Base-by-base conservation (phyloP, 2,113 vertebrate species). In the Psittacula cyanocephala region DNA sequence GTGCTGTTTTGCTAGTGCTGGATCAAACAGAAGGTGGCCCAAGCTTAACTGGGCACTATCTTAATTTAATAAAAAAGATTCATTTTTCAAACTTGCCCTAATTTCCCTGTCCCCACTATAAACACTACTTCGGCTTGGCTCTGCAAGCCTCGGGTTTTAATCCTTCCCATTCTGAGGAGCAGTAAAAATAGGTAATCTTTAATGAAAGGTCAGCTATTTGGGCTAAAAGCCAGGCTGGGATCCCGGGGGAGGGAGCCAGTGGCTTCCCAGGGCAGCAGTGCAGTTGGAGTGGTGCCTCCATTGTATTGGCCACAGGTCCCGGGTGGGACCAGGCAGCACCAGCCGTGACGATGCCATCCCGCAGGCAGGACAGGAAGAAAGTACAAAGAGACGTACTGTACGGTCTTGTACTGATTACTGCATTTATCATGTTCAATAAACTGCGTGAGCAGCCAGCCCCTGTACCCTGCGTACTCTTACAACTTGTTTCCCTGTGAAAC, bases 181-280 rank as follows among this genome's bases (percentile, higher is more conserved):
- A 74, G 79, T 95, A 92, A 96, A 95, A 96, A 89, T 91, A 96
- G 90, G 90, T 89, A 95, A 96, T 96, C 88, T 96, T 89, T 94
- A 91, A 83, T 88, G 67, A 94, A 96, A 96, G 75, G 92, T 92
- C 91, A 96, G 84, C 71, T 82, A 65, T 89, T 50, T 88, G 91
- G 93, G 95, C 93, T 81, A 70, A 86, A 67, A 88, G 93, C 86
- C 94, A 39, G 65, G 75, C 59, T 49, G 80, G 39, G 55, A 39
- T 86, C 28, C 53, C 0, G 0, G 22, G 44, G 80, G 79, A 81
- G 55, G 60, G 69, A 81, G 33, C 35, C 7, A 0, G 52, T 59
- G 79, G 84, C 64, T 88, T 65, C 77, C 59, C 70, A 81, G 76
- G 79, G 76, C 79, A 87, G 74, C 1, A 3, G 33, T 57, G 55